Evolutionary conservation across 2,113 vertebrate genomes (phyloP).

Genomic region (Fukomys damarensis): DNA sequence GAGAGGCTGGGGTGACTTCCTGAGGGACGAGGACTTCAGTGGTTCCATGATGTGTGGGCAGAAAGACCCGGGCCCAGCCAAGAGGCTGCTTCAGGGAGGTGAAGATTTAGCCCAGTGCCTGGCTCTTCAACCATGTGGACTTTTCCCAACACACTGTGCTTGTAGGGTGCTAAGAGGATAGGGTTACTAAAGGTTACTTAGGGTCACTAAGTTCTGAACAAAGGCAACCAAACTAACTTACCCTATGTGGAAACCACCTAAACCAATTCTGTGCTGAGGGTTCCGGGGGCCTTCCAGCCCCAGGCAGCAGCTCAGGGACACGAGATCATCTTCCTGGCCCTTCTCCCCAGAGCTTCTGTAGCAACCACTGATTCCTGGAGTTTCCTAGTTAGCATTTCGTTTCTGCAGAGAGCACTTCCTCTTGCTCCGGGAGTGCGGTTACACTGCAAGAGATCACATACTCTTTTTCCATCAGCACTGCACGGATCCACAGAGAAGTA

Average conservation of each 20-base stretch:
- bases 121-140: background rate
- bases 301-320: background rate
- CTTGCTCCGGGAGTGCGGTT: background rate
- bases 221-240: background rate
- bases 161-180: too few relatives aligned
- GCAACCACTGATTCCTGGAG: too few relatives aligned
- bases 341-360: background rate
- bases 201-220: background rate
- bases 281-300: background rate
- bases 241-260: background rate
- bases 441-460: too few relatives aligned
- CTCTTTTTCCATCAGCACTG: background rate
- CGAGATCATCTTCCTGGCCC: background rate
- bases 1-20: background rate
- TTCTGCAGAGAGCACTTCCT: background rate
- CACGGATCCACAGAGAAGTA: background rate
- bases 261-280: background rate
- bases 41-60: background rate
- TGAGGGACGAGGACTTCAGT: background rate
- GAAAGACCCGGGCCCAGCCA: accelerated
- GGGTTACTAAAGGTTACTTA: too few relatives aligned
- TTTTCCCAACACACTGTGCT: background rate
- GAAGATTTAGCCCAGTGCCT: background rate
- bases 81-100: background rate
- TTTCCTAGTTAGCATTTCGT: background rate